These are phyloP conservation scores for Syrphus vitripennis DNA, from an alignment of 2,888 invertebrate species.

Conservation along the genomic window DNA sequence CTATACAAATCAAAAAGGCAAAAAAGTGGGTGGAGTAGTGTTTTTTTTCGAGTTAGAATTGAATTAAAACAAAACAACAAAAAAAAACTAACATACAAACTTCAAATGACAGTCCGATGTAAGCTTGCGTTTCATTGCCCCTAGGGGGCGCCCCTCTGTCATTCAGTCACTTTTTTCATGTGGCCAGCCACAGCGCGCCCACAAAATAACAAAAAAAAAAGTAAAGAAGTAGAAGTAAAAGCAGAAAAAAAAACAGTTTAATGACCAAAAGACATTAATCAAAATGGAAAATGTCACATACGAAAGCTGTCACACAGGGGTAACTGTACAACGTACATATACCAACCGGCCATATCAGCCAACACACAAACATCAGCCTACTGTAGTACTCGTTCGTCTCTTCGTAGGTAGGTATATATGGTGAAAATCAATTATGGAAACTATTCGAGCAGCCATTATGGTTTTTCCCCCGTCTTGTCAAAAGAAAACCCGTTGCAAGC, in stretches of 20 bases:
- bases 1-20: conserved; percentile 28
- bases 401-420: conserved; percentile 26
- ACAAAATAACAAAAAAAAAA: neutral
- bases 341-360: neutral
- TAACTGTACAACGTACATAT: conserved; percentile 47
- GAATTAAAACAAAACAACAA: neutral
- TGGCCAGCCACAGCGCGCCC: conserved; percentile 24
- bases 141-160: conserved; percentile 36
- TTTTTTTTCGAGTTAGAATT: neutral
- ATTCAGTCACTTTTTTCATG: conserved; percentile 17
- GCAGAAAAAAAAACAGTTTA: conserved; percentile 5
- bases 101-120: conserved; percentile 46
- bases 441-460: conserved; percentile 72
- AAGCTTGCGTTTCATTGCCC: conserved; percentile 64
- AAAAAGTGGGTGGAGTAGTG: conserved; percentile 63
- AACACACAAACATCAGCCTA: conserved; percentile 1
- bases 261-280: conserved; percentile 59
- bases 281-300: conserved; percentile 70
- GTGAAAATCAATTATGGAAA: conserved; percentile 71
- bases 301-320: conserved; percentile 47
- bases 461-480: conserved; percentile 53
- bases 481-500: conserved; percentile 27
- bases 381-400: no score
- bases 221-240: neutral
- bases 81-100: neutral